Evolutionary conservation across 92 coral and sea anemone species (phyloP).

Genomic region (Diadumene lineata): DNA sequence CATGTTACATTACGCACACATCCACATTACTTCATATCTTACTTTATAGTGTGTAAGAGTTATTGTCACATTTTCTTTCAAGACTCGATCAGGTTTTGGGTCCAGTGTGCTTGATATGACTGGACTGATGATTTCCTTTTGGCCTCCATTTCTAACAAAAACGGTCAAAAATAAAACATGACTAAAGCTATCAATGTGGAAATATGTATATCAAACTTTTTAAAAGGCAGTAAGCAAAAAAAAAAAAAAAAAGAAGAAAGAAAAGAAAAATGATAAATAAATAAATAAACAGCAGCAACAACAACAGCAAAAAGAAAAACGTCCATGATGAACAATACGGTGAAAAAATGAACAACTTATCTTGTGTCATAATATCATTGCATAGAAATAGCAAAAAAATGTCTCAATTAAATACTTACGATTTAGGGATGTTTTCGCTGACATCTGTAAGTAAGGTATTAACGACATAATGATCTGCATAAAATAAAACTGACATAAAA

Average conservation of each 20-base stretch:
- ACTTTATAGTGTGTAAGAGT: conserved; percentile 18
- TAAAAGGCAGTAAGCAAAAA: too few species aligned
- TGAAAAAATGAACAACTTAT: too few species aligned
- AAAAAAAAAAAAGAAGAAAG: too few species aligned
- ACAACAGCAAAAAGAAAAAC: too few species aligned
- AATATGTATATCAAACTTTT: too few species aligned
- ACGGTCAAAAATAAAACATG: neutral
- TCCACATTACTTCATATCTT: neutral
- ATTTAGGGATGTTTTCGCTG: conserved; percentile 10
- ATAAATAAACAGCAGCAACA: too few species aligned
- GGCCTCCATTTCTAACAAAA: neutral
- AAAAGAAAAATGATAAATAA: too few species aligned
- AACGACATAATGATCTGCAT: neutral
- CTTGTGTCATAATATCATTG: too few species aligned
- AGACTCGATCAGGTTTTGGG: conserved; percentile 33
- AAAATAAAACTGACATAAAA: too few species aligned
- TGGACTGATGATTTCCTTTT: conserved; percentile 23
- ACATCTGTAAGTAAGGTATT: conserved; percentile 8
- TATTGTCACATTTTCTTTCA: conserved; percentile 47
- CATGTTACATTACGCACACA: too few species aligned
- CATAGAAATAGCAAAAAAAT: neutral
- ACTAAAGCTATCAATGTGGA: too few species aligned
- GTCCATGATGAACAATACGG: too few species aligned
- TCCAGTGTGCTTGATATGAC: conserved; percentile 46
- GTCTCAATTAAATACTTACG: neutral